Evolutionary conservation across 2,113 vertebrate species (phyloP).

Genomic region (Oryzias woworae): DNA sequence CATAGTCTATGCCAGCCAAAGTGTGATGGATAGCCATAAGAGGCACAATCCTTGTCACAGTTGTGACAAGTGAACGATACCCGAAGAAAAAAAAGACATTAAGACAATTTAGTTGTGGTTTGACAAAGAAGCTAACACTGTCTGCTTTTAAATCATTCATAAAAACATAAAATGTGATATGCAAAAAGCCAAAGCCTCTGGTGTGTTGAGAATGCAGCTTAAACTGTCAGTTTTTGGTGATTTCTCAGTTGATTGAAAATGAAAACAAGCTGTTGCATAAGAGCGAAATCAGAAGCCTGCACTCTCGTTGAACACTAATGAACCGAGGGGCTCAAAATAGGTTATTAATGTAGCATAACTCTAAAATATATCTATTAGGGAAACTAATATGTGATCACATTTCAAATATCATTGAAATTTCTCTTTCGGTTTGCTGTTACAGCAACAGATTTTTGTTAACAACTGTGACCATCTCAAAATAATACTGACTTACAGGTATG

Average conservation of each 20-base stretch:
- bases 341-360: neutral
- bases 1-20: constrained; percentile 10
- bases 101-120: constrained; percentile 39
- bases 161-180: too few relatives aligned
- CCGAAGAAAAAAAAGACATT: constrained; percentile 23
- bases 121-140: constrained; percentile 39
- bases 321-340: neutral
- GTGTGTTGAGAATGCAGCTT: too few relatives aligned
- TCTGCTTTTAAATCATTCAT: neutral
- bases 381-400: too few relatives aligned
- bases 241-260: neutral
- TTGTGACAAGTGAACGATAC: constrained; percentile 54
- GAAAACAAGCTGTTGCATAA: neutral
- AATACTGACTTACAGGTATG: neutral
- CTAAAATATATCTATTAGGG: neutral
- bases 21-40: neutral
- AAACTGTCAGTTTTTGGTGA: too few relatives aligned
- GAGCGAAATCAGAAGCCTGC: too few relatives aligned
- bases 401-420: too few relatives aligned
- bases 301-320: neutral
- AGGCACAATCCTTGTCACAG: constrained; percentile 34
- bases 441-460: neutral
- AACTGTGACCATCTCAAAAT: neutral
- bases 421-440: neutral
- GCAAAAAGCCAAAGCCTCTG: too few relatives aligned